A percentile compares a stretch with the other conserved stretches of the same genome.
phyloP scores from a whole-genome alignment of 2,888 invertebrate species.

The Nomada lathburiana region DNA sequence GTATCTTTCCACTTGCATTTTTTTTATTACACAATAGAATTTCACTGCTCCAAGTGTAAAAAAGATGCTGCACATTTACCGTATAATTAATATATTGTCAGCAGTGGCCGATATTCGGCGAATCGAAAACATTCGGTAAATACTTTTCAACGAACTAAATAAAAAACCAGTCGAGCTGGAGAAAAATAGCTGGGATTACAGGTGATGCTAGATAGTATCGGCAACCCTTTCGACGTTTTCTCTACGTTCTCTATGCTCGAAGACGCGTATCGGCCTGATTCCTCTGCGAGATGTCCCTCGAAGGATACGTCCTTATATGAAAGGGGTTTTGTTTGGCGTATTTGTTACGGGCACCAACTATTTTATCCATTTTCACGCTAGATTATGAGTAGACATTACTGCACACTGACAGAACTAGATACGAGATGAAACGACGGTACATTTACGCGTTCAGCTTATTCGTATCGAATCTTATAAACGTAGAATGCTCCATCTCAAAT shows the following conservation, averaged over 20 bases:
- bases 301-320: constrained; percentile 58
- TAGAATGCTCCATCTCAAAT: constrained; percentile 13
- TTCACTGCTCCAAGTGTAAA: constrained; percentile 13
- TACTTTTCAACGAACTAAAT: neutral
- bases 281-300: constrained; percentile 51
- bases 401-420: constrained; percentile 33
- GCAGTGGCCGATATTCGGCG: constrained; percentile 37
- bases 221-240: neutral
- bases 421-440: constrained; percentile 4
- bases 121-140: constrained; percentile 21
- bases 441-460: neutral
- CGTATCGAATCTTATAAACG: constrained; percentile 16
- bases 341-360: constrained; percentile 41
- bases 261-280: neutral
- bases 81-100: constrained; percentile 59
- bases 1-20: neutral
- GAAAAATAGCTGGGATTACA: neutral
- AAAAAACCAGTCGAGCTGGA: constrained; percentile 8
- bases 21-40: neutral
- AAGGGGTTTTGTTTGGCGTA: constrained; percentile 68
- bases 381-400: constrained; percentile 20
- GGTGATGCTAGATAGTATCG: neutral
- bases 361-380: constrained; percentile 42
- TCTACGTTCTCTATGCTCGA: neutral
- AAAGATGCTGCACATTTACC: constrained; percentile 35